Evolutionary conservation across 2,888 invertebrate species (phyloP), one percentile per base, ranked within the genome.

Genomic region (Drosophila barbarae): DNA sequence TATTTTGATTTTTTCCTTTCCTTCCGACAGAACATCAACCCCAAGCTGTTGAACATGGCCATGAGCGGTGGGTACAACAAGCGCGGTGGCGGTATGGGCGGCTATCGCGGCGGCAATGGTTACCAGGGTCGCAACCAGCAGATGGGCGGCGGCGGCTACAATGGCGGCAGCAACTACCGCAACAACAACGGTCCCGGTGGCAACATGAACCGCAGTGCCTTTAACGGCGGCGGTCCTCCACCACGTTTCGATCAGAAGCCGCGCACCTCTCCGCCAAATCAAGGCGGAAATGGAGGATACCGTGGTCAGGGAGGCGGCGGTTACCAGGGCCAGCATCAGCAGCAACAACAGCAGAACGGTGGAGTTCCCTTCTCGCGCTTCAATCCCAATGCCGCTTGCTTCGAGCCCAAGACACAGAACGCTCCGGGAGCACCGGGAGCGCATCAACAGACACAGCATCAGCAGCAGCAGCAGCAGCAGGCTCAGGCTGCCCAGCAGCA

Each of bases 11-110:
- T 35, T 23, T 12, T 0, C 1, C 10, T 47, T 10, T 7, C 15
- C 13, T 2, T 39, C 15, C 54, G 42, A 3, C 52, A 90, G 90
- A 94, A 94, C 46, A 95, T 98, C 69, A 97, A 97, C 89, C 97
- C 97, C 0, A 95, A 95, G 87, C 90, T 98, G 49, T 91, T 94
- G 87, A 95, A 95, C 85, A 90, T 96, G 89, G 93, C 94, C 9
- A 86, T 87, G 26, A 85, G 85, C 63, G 78, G 84, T 9, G 85
- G 86, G 46, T 87, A 83, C 42, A 88, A 87, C 63, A 87, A 87
- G 41, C 74, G 76, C 26, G 79, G 82, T 21, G 76, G 66, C 44
- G 76, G 74, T 53, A 87, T 85, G 69, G 83, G 73, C 28, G 83
- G 78, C 34, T 84, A 84, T 34, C 78, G 82, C 5, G 85, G 86